These are phyloP conservation scores for Zaprionus ornatus DNA, from an alignment of 1,140 invertebrate species.

Conservation along the genomic window DNA sequence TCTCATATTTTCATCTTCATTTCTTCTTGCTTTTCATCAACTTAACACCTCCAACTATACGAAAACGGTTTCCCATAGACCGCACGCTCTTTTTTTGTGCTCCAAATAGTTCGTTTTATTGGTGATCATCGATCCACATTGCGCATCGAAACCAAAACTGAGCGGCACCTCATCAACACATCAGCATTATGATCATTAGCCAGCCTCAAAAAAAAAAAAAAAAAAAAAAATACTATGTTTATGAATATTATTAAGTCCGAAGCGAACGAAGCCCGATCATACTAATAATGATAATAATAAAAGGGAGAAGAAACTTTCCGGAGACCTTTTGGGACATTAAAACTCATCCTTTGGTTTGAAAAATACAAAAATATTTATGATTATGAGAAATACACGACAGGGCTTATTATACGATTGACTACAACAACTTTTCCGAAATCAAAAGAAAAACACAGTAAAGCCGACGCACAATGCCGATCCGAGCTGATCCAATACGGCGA, in stretches of 20 bases:
- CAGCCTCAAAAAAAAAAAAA: slow-evolving; percentile 7
- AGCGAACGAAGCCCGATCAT: slow-evolving; percentile 14
- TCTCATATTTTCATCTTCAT: not conserved
- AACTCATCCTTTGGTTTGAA: slow-evolving; percentile 35
- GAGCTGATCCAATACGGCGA: not conserved
- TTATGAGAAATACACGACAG: slow-evolving; percentile 76
- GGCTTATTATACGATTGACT: slow-evolving; percentile 79
- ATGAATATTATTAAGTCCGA: slow-evolving; percentile 27
- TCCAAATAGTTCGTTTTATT: slow-evolving; percentile 40
- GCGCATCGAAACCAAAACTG: slow-evolving; percentile 52
- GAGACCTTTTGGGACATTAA: slow-evolving; percentile 38
- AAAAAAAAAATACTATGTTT: not conserved
- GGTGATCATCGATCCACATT: slow-evolving; percentile 56
- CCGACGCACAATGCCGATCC: slow-evolving; percentile 47
- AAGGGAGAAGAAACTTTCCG: slow-evolving; percentile 24
- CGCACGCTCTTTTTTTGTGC: not conserved
- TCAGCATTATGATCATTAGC: slow-evolving; percentile 69
- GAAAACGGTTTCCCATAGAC: not conserved
- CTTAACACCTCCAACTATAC: not conserved
- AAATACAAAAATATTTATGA: slow-evolving; percentile 77
- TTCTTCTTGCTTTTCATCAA: not conserved
- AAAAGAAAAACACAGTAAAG: slow-evolving; percentile 70
- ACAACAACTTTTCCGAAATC: slow-evolving; percentile 79
- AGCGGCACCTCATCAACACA: slow-evolving; percentile 80
- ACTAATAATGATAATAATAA: slow-evolving; percentile 50